Percentiles rank a stretch among this genome's conserved stretches.
These are phyloP conservation scores for Cinclus mexicanus DNA, from an alignment of 2,113 vertebrate genomes.

Conservation along the genomic window DNA sequence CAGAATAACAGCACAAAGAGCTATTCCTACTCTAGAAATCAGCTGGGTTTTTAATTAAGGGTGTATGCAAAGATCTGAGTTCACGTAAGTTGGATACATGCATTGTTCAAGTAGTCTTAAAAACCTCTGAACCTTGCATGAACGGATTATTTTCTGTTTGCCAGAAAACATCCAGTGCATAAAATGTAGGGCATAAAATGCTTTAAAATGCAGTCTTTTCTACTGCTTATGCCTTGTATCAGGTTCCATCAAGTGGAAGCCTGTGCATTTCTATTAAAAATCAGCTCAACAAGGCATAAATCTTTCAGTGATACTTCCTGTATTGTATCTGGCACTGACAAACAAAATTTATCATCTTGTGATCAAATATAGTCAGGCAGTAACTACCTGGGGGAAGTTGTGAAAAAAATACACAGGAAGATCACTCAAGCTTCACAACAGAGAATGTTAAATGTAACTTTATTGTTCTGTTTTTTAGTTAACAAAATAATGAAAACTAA, in stretches of 20 bases:
- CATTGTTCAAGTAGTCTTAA: not conserved
- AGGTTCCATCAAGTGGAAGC: not conserved
- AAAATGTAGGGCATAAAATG: not conserved
- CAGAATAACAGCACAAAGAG: not conserved
- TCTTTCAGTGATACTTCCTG: not conserved
- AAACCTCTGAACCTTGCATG: not conserved
- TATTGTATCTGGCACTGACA: not conserved
- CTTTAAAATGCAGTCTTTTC: fast-evolving
- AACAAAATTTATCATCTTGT: not conserved
- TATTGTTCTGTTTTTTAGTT: not conserved
- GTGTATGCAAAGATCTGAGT: not conserved
- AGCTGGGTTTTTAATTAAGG: not conserved
- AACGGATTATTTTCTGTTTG: not conserved
- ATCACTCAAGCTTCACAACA: not conserved
- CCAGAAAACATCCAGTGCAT: not conserved
- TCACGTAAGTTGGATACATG: not conserved
- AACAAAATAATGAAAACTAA: not conserved
- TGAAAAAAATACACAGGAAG: not conserved
- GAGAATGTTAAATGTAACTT: not conserved
- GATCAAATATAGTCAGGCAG: not conserved
- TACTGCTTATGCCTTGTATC: not conserved
- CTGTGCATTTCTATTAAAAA: not conserved
- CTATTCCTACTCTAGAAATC: not conserved
- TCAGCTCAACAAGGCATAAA: not conserved
- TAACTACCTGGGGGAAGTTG: not conserved